phyloP scores from a whole-genome alignment of 2,888 invertebrate genomes.

The Phortica magna region DNA sequence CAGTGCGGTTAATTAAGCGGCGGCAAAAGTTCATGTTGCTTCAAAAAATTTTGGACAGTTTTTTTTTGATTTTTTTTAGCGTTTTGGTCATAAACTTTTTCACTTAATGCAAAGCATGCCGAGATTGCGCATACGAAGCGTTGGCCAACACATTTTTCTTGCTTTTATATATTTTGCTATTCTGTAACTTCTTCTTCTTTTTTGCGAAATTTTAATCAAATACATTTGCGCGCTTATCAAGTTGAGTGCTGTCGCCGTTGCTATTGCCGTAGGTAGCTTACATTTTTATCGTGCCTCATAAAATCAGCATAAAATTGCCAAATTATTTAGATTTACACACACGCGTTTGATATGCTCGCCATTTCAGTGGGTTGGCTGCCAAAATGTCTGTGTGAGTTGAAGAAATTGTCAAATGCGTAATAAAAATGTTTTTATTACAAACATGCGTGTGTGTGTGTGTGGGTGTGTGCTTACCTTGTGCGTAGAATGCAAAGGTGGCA shows the following conservation, averaged over 20 bases:
- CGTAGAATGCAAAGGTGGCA: background rate
- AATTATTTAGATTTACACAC: slow-evolving; percentile 69
- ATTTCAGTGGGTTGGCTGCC: background rate
- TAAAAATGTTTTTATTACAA: slow-evolving; percentile 64
- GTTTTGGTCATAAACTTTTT: slow-evolving; percentile 45
- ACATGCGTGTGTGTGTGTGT: background rate
- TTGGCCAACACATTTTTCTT: background rate
- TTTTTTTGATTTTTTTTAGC: slow-evolving; percentile 9
- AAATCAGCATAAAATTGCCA: slow-evolving; percentile 71
- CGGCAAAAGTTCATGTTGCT: background rate
- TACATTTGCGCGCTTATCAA: slow-evolving; percentile 5
- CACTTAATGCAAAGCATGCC: slow-evolving; percentile 28
- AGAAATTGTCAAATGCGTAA: slow-evolving; percentile 73
- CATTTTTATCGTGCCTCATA: slow-evolving; percentile 50
- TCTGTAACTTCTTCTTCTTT: background rate
- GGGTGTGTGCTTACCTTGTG: background rate
- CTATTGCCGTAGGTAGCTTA: slow-evolving; percentile 5
- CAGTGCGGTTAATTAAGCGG: slow-evolving; percentile 30
- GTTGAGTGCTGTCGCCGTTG: background rate
- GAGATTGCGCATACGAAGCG: slow-evolving; percentile 21
- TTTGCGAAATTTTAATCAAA: slow-evolving; percentile 26
- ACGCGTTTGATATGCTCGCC: background rate
- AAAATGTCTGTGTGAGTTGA: background rate
- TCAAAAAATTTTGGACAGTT: background rate
- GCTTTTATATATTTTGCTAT: background rate